phyloP scores from a whole-genome alignment of 1,140 invertebrate genomes.

The Centruroides vittatus region DNA sequence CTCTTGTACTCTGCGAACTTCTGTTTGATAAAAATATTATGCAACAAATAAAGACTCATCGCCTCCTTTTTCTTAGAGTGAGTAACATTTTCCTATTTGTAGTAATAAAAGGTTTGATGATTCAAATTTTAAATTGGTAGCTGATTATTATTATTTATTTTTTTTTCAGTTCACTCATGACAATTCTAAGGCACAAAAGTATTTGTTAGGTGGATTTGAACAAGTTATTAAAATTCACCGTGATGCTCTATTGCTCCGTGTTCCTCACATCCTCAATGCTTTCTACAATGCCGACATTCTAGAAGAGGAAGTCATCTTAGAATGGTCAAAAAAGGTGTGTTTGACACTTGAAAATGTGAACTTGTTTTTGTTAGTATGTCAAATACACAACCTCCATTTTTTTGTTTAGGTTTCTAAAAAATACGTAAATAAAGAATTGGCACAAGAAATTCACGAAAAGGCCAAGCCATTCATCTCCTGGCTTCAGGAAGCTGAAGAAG shows the following conservation, averaged over 20 bases:
- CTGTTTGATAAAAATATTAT: conserved; percentile 75
- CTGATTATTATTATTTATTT: conserved; percentile 13
- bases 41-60: conserved; percentile 44
- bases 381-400: too few relatives aligned
- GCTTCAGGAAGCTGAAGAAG: conserved; percentile 93
- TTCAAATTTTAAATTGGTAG: neutral
- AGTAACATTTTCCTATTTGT: conserved; percentile 13
- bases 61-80: conserved; percentile 38
- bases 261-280: conserved; percentile 76
- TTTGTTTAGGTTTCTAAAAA: conserved; percentile 53
- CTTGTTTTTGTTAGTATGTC: neutral
- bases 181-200: conserved; percentile 83
- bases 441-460: conserved; percentile 79
- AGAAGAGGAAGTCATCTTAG: conserved; percentile 83
- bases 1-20: conserved; percentile 81
- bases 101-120: neutral
- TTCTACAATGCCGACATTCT: conserved; percentile 92
- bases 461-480: conserved; percentile 90
- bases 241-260: conserved; percentile 64
- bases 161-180: conserved; percentile 68
- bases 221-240: conserved; percentile 76
- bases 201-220: conserved; percentile 88
- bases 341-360: neutral
- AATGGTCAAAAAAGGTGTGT: conserved; percentile 80
- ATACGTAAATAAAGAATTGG: conserved; percentile 79